Conservation (phyloP, 2,113 vertebrate species). For the Callipepla squamata region DNA sequence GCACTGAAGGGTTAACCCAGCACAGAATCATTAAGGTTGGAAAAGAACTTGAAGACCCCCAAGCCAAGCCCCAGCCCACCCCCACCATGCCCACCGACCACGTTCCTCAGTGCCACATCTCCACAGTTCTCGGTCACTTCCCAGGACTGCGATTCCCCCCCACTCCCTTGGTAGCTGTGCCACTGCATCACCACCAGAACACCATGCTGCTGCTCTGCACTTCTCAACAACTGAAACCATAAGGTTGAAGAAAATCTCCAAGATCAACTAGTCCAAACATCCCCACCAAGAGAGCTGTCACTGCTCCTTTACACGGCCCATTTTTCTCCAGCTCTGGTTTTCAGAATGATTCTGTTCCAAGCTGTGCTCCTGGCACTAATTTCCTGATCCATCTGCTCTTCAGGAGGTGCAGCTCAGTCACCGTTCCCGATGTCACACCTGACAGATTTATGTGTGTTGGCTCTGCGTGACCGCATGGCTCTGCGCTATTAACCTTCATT, state of each 20-base stretch:
- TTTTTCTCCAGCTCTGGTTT: background rate
- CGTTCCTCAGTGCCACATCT: too few relatives aligned
- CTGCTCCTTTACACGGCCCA: background rate
- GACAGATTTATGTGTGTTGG: background rate
- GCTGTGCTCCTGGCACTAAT: background rate
- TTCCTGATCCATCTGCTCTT: background rate
- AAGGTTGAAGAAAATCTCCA: too few relatives aligned
- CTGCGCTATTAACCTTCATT: conserved; percentile 30
- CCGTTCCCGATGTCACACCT: fast-evolving
- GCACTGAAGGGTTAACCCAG: background rate
- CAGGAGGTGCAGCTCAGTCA: background rate
- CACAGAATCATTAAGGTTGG: too few relatives aligned
- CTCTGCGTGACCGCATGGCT: background rate
- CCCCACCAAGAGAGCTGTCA: background rate
- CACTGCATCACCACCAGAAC: background rate
- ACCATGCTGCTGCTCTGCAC: fast-evolving
- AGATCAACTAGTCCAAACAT: too few relatives aligned
- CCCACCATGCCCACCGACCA: too few relatives aligned
- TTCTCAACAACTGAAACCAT: background rate
- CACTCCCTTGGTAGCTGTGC: too few relatives aligned
- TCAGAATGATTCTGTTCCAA: background rate
- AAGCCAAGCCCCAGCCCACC: too few relatives aligned
- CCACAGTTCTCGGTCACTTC: too few relatives aligned
- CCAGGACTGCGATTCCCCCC: too few relatives aligned
- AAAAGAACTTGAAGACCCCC: too few relatives aligned